Evolutionary conservation across 1,140 invertebrate genomes (phyloP), one percentile per base, ranked within the genome.

Genomic region (Centruroides vittatus): DNA sequence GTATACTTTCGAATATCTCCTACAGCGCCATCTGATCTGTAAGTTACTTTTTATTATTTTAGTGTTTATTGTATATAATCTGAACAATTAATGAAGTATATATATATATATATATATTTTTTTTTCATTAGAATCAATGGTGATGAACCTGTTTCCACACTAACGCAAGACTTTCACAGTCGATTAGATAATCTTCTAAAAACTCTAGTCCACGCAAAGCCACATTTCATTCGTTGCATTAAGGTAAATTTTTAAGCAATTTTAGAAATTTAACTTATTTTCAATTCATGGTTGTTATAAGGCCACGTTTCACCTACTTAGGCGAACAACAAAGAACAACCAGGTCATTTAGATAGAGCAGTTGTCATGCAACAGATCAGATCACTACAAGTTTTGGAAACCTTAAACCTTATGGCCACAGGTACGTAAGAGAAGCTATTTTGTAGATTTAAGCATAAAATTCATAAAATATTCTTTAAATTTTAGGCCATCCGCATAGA

Each of bases 311-410:
- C 2, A 23, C 23, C 23, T 23, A 23, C 2, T 23, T 23, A 89
- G 68, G 88, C 87, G 67, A 93, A 93, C 73, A 77, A 81, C 13
- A 79, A 78, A 5, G 88, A 92, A 75, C 66, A 73, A 59, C 80
- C 86, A 7, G 82, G 84, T 68, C 78, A 81, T 62, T 88, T 93
- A 69, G 89, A 93, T 69, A 79, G 88, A 50, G 76, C 79, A 13
- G 82, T 84, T 3, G 86, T 92, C 34, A 86, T 89, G 70, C 77
- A 81, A 64, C 86, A 95, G 77, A 86, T 93, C 61, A 79, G 89
- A 36, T 89, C 90, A 1, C 78, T 95, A 47, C 90, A 94, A 76
- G 84, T 93, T 23, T 75, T 93, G 34, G 90, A 93, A 76, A 93
- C 91, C 35, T 88, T 92, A 23, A 91, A 93, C 73, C 75, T 95